Base-by-base conservation (phyloP, 2,888 invertebrate species). In the Spodoptera exigua region DNA sequence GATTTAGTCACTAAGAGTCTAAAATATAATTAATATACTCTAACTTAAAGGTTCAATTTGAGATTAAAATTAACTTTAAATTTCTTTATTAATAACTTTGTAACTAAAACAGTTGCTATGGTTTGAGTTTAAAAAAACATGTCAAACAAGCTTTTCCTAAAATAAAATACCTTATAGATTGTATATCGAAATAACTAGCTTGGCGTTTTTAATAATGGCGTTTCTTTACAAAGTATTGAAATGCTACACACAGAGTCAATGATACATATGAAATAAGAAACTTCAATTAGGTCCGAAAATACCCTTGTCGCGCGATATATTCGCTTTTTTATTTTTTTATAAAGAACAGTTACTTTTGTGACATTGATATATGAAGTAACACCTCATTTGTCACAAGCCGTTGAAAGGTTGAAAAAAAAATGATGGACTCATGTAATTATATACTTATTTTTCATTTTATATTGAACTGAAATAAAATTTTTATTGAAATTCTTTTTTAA, bases 341-440 rank as follows among this genome's bases (percentile, higher is more conserved):
- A 56, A 27, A 35, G 27, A 14, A 41, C 67, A 48, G 62, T 61
- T 53, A 53, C 55, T 61, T 61, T 54, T 54, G 59, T 71, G 71
- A 72, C 71, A 53, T 64, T 69, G 70, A 72, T 61, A 27, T 61
- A 72, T 72, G 63, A 46, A 55, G 47, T 59, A 53, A 53, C 57
- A 73, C 48, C 51, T 61, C 74, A 72, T 72, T 72, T 73, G 74
- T 72, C 61, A 73, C 39, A 43, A 52, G 48, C 45, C 40, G 63
- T 17, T 69, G 74, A 63, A 69, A 53, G 60, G 60, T 46, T 69
- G 45, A 49, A 58, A 45, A 40, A 60, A 62, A 73, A 69, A 63
- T 51, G 40, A 54, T 62, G 59, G 55, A 66, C 52, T 65, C 39
- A 43, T 49, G 40, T 55, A 32, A 41, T 46, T 34, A 12, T 32